Evolutionary conservation across 2,888 invertebrate species (phyloP).

Genomic region (Phalera bucephala): DNA sequence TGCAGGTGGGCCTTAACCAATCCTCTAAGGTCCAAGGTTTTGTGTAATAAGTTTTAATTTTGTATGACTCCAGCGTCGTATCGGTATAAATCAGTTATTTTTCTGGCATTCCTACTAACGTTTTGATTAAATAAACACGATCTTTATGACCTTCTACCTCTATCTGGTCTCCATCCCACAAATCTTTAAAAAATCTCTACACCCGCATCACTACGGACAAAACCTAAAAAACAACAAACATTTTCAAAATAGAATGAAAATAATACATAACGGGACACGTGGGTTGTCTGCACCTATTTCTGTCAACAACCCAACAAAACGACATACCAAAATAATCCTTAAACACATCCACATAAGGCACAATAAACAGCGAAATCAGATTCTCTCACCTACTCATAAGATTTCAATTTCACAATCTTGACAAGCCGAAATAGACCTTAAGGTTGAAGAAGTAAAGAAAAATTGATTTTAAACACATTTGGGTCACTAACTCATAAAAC

Average conservation of each 20-base stretch:
- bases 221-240: slow-evolving; percentile 7
- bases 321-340: slow-evolving; percentile 14
- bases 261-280: slow-evolving; percentile 28
- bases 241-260: slow-evolving; percentile 7
- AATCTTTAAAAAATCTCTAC: no score
- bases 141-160: no score
- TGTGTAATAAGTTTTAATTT: no score
- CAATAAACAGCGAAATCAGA: not conserved
- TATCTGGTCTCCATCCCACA: no score
- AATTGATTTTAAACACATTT: slow-evolving; percentile 1
- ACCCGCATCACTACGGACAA: no score
- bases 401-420: not conserved
- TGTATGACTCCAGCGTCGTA: no score
- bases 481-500: slow-evolving; percentile 8
- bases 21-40: no score
- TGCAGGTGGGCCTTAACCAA: no score
- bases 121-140: no score
- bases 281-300: slow-evolving; percentile 25
- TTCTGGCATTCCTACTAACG: no score
- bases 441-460: not conserved
- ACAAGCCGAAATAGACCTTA: slow-evolving; percentile 17
- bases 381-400: not conserved
- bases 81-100: no score
- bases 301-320: slow-evolving; percentile 4
- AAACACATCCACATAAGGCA: slow-evolving; percentile 1